Evolutionary conservation across 2,797 vertebrate genomes (phyloP), one percentile per base, ranked within the genome.

Genomic region (Scolopax bukidnonensis): DNA sequence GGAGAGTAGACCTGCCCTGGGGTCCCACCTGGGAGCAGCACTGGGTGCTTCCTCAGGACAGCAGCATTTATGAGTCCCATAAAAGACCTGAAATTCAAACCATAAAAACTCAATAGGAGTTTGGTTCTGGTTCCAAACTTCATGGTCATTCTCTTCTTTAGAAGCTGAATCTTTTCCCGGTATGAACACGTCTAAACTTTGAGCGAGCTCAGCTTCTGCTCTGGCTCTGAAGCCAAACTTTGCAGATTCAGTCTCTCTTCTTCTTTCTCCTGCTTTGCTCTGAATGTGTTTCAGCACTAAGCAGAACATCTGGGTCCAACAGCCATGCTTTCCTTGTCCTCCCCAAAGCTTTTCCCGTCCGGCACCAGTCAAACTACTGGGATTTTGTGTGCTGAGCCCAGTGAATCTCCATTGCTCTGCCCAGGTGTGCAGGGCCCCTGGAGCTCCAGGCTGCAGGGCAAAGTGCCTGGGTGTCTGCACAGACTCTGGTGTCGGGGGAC

Each of bases 181-280:
- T 43, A 56, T 0, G 0, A 93, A 76, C 33, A 48, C 43, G 48
- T 85, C 54, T 71, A 89, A 32, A 30, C 36, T 64, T 10, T 24
- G 78, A 85, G 36, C 36, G 36, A 36, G 41, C 16, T 87, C 74
- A 80, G 61, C 64, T 92, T 84, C 87, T 90, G 83, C 41, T 90
- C 85, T 93, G 83, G 56, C 69, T 87, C 61, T 64, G 86, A 75
- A 70, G 28, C 43, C 89, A 95, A 84, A 45, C 47, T 80, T 54
- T 90, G 56, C 18, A 27, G 40, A 78, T 81, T 84, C 38, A 48
- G 0, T 36, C 51, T 84, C 63, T 78, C 33, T 89, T 32, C 45
- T 80, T 71, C 36, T 51, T 88, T 89, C 48, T 87, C 32, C 56
- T 76, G n/a, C 28, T 92, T 94, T 75, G n/a, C 25, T 91, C 85